A percentile compares a stretch with the other conserved stretches of the same genome.
Evolutionary conservation across 2,113 vertebrate species (phyloP).

Genomic region (Tetrax tetrax): DNA sequence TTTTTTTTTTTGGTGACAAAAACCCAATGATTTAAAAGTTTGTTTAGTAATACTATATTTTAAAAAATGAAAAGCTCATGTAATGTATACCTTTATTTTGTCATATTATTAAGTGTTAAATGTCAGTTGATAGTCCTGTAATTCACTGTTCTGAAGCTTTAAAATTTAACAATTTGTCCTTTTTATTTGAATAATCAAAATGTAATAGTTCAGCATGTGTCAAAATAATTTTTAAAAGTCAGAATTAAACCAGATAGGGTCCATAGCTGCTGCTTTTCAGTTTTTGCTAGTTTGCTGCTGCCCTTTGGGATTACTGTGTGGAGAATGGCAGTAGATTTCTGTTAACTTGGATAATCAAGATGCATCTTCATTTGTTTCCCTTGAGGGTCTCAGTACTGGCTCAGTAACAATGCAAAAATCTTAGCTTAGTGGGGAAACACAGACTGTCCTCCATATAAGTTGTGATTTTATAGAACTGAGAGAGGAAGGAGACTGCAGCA

Average conservation of each 20-base stretch:
- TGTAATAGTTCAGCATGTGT: neutral
- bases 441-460: neutral
- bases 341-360: neutral
- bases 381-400: neutral
- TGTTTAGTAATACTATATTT: neutral
- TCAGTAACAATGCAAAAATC: neutral
- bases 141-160: neutral
- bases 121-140: neutral
- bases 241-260: neutral
- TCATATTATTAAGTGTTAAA: neutral
- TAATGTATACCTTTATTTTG: neutral
- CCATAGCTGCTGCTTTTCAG: neutral
- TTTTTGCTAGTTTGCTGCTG: neutral
- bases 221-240: neutral
- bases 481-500: neutral
- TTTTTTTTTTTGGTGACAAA: neutral
- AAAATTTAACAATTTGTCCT: neutral
- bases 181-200: neutral
- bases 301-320: neutral
- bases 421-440: neutral
- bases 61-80: neutral
- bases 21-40: neutral
- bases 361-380: accelerated
- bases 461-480: neutral
- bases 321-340: neutral